Percentiles rank a stretch among this genome's conserved stretches.
phyloP scores from a whole-genome alignment of 2,797 vertebrate species.

The Setipinna tenuifilis region DNA sequence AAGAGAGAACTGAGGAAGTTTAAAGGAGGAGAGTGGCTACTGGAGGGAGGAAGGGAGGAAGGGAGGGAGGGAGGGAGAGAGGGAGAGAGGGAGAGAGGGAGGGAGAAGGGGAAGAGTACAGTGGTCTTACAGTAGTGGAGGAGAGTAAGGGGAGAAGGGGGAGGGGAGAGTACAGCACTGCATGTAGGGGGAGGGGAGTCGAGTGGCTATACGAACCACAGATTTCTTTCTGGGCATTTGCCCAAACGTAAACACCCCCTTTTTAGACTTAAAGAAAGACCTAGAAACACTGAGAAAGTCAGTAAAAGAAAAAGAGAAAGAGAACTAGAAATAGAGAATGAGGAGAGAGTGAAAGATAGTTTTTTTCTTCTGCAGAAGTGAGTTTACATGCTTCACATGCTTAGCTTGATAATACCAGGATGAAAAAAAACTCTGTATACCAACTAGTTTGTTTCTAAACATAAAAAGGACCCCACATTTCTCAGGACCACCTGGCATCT shows the following conservation, averaged over 20 bases:
- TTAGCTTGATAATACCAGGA: not conserved
- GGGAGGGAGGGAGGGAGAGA: too few relatives aligned
- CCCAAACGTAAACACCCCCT: conserved; percentile 78
- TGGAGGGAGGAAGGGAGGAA: not conserved
- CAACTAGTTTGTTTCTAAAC: not conserved
- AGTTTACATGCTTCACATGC: not conserved
- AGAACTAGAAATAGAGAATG: not conserved
- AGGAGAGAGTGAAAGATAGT: not conserved
- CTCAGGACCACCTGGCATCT: not conserved
- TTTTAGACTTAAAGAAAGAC: conserved; percentile 53
- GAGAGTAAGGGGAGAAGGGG: not conserved
- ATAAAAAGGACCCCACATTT: not conserved
- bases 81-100: too few relatives aligned
- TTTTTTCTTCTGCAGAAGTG: not conserved
- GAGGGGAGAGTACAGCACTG: not conserved
- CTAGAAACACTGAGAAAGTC: conserved; percentile 22
- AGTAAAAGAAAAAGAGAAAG: not conserved
- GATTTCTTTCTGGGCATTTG: conserved; percentile 75
- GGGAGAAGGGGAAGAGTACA: not conserved
- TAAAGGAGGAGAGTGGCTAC: not conserved
- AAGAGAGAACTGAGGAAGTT: not conserved
- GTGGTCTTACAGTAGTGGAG: conserved; percentile 4
- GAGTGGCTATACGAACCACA: conserved; percentile 74
- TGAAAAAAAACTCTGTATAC: not conserved
- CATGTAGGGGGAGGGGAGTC: conserved; percentile 59